A percentile compares a stretch with the other conserved stretches of the same genome.
Evolutionary conservation across 2,113 vertebrate genomes (phyloP).

Genomic region (Vanacampus margaritifer): DNA sequence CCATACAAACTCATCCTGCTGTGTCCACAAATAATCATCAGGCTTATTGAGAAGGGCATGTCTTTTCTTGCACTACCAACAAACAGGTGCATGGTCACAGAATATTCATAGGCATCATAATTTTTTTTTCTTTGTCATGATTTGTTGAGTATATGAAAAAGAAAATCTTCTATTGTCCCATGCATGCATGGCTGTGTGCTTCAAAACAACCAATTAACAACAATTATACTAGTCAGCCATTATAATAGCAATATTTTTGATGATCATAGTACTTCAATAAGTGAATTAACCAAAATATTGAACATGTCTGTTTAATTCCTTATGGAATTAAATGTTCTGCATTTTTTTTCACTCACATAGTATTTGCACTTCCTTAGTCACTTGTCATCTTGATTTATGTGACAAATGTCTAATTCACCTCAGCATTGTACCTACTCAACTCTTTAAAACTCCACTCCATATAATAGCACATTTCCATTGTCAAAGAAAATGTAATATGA

Average conservation of each 20-base stretch:
- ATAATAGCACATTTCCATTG: too few species aligned
- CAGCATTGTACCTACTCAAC: too few species aligned
- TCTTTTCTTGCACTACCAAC: slow-evolving; percentile 22
- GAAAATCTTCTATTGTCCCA: too few species aligned
- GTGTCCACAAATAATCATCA: slow-evolving; percentile 29
- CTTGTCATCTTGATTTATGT: too few species aligned
- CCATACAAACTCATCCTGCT: slow-evolving; percentile 32
- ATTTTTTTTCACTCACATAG: too few species aligned
- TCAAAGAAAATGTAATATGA: too few species aligned
- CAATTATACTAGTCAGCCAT: background rate
- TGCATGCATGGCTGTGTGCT: background rate
- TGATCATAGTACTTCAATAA: background rate
- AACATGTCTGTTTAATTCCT: background rate
- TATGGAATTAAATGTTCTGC: too few species aligned
- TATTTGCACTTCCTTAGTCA: too few species aligned
- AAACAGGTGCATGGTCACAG: background rate
- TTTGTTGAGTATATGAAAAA: too few species aligned
- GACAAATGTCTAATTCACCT: too few species aligned
- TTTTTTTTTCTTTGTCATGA: background rate
- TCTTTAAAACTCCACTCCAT: too few species aligned
- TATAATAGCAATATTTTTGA: background rate
- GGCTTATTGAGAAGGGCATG: slow-evolving; percentile 19
- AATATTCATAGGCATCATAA: background rate
- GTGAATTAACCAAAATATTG: background rate
- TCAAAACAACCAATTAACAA: background rate